Base-by-base conservation (phyloP, 1,140 invertebrate genomes). In the Lysiphlebus fabarum region DNA sequence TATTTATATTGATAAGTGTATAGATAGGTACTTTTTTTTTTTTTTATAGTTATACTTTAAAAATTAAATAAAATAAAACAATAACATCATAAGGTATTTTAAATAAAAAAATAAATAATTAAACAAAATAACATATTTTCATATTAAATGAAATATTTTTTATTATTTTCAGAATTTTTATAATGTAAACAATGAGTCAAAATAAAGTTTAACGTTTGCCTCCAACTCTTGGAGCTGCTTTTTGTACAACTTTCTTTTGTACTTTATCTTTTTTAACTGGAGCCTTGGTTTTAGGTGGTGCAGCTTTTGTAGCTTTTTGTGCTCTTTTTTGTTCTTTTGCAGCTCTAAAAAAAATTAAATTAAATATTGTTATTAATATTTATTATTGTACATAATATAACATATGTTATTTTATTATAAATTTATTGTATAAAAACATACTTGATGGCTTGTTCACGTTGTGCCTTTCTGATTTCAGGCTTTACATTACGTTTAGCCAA, bases 401-500 rank as follows among this genome's bases (percentile, higher is more conserved):
- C n/a, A n/a, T n/a, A n/a, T n/a, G n/a, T n/a, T n/a, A n/a, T n/a
- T n/a, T n/a, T n/a, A n/a, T n/a, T n/a, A n/a, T n/a, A n/a, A n/a
- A n/a, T n/a, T n/a, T 43, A 34, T 44, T 38, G 12, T 5, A 34
- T 2, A 40, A 34, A 51, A 56, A 78, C 80, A 82, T 78, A 94
- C 92, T 93, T 93, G 70, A 99, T 96, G 49, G 97, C 96, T 78
- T 99, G 95, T 69, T 99, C 97, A 73, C 97, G 85, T 77, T 99
- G 96, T 44, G 96, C 96, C 78, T 97, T 98, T 54, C 97, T 87
- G 33, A 99, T 93, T 83, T 99, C 97, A 63, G 97, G 96, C 73
- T 99, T 98, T 89, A 99, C 96, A 79, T 99, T 99, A 73, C 96
- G 87, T 82, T 99, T 99, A 40, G 97, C 96, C 80, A 99, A 84